Base-by-base conservation (phyloP, 2,888 invertebrate genomes). In the Pristionchus fissidentatus region DNA sequence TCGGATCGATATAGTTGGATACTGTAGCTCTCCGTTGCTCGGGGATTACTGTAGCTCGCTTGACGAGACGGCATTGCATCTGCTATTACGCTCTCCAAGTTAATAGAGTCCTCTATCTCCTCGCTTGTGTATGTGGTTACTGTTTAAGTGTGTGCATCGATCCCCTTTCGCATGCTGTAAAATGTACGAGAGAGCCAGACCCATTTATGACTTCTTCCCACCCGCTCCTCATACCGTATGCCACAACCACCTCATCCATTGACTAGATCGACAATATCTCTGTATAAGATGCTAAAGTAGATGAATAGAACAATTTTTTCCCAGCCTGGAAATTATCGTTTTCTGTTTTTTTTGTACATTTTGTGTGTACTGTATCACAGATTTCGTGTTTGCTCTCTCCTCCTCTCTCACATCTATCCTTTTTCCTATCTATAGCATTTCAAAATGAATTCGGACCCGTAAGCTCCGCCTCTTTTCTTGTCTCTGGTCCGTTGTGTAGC, bases 391-490 rank as follows among this genome's bases (percentile, higher is more conserved):
- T 66, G n/a, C 66, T n/a, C 22, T 19, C 19, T 62, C 66, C 22
- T 35, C 19, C 10, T 35, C 62, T 66, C 10, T 38, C n/a, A 15
- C 60, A 10, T n/a, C 60, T 66, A 19, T 66, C 26, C 13, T 29
- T 3, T 62, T 35, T 62, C 62, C 43, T 41, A n/a, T n/a, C 70
- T 70, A 43, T 70, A 38, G 70, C 70, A 70, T 70, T 70, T 70
- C 70, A 70, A 8, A 43, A 66, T 66, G 66, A 66, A 66, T 70
- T 70, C 41, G 70, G 70, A 70, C 70, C 43, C 70, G 41, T 70
- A 41, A 70, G 70, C 70, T 41, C 41, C 70, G 70, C 26, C 41
- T n/a, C 70, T 41, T 22, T 38, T 66, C 66, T 66, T 66, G 66
- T 70, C 70, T 70, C 70, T 70, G 70, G 70, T 70, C 70, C 70